Evolutionary conservation across 1,140 invertebrate genomes (phyloP).

Genomic region (Drosophila subobscura): DNA sequence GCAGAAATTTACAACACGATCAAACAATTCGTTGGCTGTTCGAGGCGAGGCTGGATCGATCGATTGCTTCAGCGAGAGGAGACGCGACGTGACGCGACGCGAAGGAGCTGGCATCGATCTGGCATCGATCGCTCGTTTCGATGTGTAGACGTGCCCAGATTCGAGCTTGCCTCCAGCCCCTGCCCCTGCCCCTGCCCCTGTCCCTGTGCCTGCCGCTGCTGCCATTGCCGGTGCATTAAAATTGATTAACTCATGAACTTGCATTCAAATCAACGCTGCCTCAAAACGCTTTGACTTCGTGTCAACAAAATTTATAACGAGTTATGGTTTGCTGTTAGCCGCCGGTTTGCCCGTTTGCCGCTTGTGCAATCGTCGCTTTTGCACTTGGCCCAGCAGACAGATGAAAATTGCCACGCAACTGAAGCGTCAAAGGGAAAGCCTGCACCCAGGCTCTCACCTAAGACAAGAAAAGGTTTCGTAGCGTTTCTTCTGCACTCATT

Average conservation of each 20-base stretch:
- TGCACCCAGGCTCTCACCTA: no score
- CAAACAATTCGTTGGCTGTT: conserved; percentile 66
- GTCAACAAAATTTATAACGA: conserved; percentile 76
- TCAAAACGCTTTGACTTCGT: conserved; percentile 72
- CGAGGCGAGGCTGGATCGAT: conserved; percentile 57
- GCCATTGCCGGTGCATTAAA: conserved; percentile 57
- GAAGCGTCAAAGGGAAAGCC: not conserved
- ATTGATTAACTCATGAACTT: conserved; percentile 79
- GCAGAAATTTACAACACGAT: conserved; percentile 74
- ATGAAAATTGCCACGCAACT: conserved; percentile 40
- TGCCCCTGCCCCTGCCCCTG: not conserved
- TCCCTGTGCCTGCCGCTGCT: conserved; percentile 7
- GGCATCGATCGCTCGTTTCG: conserved; percentile 14
- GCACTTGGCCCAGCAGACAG: conserved; percentile 42
- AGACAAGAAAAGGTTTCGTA: no score
- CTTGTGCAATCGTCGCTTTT: conserved; percentile 48
- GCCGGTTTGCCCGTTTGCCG: not conserved
- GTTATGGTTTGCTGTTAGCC: conserved; percentile 32
- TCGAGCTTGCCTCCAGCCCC: not conserved
- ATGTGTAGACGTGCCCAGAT: conserved; percentile 31
- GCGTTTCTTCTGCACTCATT: no score
- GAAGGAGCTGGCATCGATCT: not conserved
- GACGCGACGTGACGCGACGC: not conserved
- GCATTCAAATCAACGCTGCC: conserved; percentile 74
- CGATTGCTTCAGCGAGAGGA: conserved; percentile 49